Percentiles rank a stretch among this genome's conserved stretches.
These are phyloP conservation scores for Amblyjoppa fuscipennis DNA, from an alignment of 2,888 invertebrate species.

Conservation along the genomic window DNA sequence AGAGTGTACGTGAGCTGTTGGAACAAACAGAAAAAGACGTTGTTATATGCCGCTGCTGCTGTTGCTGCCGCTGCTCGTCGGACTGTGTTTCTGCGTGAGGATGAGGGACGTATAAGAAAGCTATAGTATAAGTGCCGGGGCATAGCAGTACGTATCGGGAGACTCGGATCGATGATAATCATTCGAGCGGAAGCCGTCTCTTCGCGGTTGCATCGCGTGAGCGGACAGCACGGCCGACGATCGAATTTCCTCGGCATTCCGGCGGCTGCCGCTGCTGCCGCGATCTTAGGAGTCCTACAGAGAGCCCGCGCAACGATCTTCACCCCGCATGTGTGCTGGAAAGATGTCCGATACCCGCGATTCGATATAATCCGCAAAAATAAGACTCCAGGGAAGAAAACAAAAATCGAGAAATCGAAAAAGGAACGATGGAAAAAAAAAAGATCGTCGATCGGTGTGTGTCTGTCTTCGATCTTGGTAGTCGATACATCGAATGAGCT, in stretches of 20 bases:
- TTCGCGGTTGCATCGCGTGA: slow-evolving; percentile 73
- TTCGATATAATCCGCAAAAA: slow-evolving; percentile 63
- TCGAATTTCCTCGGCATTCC: slow-evolving; percentile 79
- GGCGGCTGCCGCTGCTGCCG: slow-evolving; percentile 61
- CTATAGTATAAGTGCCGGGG: slow-evolving; percentile 28
- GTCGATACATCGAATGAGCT: slow-evolving; percentile 60
- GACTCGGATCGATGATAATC: slow-evolving; percentile 78
- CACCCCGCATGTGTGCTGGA: slow-evolving; percentile 57
- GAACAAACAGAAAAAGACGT: slow-evolving; percentile 59
- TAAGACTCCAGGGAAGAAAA: slow-evolving; percentile 23
- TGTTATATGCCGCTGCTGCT: slow-evolving; percentile 43
- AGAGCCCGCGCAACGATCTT: slow-evolving; percentile 49
- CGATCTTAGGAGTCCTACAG: slow-evolving; percentile 49
- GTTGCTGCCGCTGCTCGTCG: slow-evolving; percentile 47
- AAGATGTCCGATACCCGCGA: slow-evolving; percentile 49
- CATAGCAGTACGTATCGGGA: slow-evolving; percentile 64
- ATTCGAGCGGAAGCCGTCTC: slow-evolving; percentile 75
- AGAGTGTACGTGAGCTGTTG: slow-evolving; percentile 61
- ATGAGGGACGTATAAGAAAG: slow-evolving; percentile 42
- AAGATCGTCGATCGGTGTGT: slow-evolving; percentile 53
- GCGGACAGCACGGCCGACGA: slow-evolving; percentile 74
- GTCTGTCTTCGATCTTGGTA: slow-evolving; percentile 4
- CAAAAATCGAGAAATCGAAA: slow-evolving; percentile 1
- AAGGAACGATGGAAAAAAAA: slow-evolving; percentile 18
- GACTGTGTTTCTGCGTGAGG: slow-evolving; percentile 51